Percentiles rank a stretch among this genome's conserved stretches.
These are phyloP conservation scores for Microhierax caerulescens DNA, from an alignment of 2,797 vertebrate species.

Conservation along the genomic window DNA sequence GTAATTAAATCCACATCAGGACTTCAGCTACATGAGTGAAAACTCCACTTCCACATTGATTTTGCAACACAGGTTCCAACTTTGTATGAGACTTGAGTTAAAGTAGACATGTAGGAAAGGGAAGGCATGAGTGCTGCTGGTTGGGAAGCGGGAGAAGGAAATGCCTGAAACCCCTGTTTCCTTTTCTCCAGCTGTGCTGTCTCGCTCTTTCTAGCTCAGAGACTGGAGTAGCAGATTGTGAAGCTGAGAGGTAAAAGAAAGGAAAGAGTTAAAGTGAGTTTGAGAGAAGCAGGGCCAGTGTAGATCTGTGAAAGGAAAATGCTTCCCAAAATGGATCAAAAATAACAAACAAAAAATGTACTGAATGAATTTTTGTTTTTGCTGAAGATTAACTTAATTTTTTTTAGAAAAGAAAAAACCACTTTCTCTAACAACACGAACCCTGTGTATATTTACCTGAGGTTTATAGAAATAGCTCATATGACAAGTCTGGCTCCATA, in stretches of 20 bases:
- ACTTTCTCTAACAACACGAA: slow-evolving; percentile 51
- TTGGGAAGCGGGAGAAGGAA: background rate
- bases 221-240: background rate
- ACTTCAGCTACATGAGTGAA: background rate
- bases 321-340: slow-evolving; percentile 48
- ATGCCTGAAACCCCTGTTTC: background rate
- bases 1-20: background rate
- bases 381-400: slow-evolving; percentile 51
- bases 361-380: slow-evolving; percentile 54
- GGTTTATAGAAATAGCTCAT: slow-evolving; percentile 63
- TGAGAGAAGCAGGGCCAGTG: background rate
- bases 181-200: background rate
- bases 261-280: slow-evolving; percentile 24
- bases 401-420: slow-evolving; percentile 32
- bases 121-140: background rate
- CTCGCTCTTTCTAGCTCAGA: background rate
- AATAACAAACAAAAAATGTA: slow-evolving; percentile 55
- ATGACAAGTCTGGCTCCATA: slow-evolving; percentile 61
- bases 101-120: background rate
- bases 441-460: slow-evolving; percentile 61
- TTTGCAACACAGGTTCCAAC: background rate
- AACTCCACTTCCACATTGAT: background rate
- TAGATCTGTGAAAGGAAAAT: slow-evolving; percentile 4
- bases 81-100: background rate
- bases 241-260: background rate